These are phyloP conservation scores for Galemys pyrenaicus DNA, from an alignment of 2,113 vertebrate genomes.

Conservation along the genomic window DNA sequence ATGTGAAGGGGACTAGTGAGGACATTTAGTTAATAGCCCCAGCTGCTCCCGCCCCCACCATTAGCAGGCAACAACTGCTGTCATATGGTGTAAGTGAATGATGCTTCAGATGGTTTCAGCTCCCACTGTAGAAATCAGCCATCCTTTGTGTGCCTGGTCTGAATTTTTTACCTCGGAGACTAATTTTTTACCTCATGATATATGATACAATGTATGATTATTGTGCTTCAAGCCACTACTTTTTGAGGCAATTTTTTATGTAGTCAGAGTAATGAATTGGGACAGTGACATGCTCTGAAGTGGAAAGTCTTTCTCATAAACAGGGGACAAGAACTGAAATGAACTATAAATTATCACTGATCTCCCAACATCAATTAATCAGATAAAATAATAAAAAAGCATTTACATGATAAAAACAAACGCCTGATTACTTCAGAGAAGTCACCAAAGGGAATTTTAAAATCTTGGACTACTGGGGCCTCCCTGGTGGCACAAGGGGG, in stretches of 20 bases:
- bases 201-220: background rate
- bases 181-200: background rate
- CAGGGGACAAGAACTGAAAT: background rate
- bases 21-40: background rate
- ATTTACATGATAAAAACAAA: background rate
- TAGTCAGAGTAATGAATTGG: background rate
- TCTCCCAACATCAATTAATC: background rate
- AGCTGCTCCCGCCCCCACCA: background rate
- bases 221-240: background rate
- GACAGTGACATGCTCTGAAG: background rate
- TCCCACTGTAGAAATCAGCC: background rate
- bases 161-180: background rate
- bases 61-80: background rate
- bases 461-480: background rate
- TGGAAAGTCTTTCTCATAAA: background rate
- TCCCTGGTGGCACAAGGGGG: no score
- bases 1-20: background rate
- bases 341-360: background rate
- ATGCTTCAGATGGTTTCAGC: background rate
- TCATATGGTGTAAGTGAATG: background rate
- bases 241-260: background rate
- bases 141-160: background rate
- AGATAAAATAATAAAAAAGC: background rate
- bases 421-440: background rate
- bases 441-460: no score